Evolutionary conservation across 2,113 vertebrate genomes (phyloP).

Genomic region (Gopherus flavomarginatus): DNA sequence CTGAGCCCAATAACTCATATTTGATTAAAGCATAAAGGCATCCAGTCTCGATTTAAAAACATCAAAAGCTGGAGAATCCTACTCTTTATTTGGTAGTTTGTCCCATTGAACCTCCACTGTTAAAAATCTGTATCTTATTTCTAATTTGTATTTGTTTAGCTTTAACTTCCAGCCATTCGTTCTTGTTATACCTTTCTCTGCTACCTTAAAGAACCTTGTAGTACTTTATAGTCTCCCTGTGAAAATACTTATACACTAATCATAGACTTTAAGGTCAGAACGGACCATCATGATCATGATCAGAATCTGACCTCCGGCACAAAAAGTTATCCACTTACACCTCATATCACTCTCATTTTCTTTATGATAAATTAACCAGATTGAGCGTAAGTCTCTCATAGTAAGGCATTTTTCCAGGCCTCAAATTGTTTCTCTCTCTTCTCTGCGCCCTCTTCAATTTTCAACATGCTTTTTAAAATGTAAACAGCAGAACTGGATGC

Average conservation of each 20-base stretch:
- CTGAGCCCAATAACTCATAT: neutral
- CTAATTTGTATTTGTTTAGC: neutral
- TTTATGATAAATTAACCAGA: too few relatives aligned
- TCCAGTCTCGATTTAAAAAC: neutral
- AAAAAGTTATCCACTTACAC: neutral
- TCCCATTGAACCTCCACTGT: neutral
- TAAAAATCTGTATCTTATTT: neutral
- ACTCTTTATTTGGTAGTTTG: neutral
- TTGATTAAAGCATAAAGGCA: neutral
- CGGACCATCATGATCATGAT: neutral
- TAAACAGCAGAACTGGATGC: too few relatives aligned
- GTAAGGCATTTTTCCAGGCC: too few relatives aligned
- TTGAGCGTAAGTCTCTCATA: too few relatives aligned
- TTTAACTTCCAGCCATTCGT: neutral
- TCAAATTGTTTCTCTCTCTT: too few relatives aligned
- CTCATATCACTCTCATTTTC: neutral
- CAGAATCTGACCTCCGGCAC: neutral
- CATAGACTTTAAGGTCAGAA: neutral
- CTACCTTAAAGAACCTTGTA: neutral
- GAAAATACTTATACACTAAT: neutral
- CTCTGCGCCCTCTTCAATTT: too few relatives aligned
- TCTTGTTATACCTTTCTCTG: neutral
- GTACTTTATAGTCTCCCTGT: neutral
- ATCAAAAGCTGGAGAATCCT: neutral
- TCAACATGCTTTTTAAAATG: too few relatives aligned